Base-by-base conservation (phyloP, 2,888 invertebrate species). In the Nasonia oneida region DNA sequence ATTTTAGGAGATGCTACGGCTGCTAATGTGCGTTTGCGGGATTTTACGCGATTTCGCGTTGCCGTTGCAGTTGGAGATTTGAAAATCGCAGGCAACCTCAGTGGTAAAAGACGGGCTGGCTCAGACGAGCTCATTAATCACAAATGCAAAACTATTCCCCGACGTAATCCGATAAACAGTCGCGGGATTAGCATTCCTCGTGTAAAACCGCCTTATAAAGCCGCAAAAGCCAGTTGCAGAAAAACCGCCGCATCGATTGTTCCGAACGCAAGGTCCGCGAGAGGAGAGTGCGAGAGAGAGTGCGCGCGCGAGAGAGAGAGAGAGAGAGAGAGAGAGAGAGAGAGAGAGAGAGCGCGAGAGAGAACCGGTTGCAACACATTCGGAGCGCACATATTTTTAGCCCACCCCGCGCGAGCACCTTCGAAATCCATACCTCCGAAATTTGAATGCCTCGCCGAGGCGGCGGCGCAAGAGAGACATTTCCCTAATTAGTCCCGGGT, bases 321-420 rank as follows among this genome's bases (percentile, higher is more conserved):
- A 39, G 39, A 39, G 39, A 39, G 47, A 47, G 12, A 29, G 29
- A 1, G 29, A 29, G 29, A 29, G 39, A 6, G 39, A 39, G 39
- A 39, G 39, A 39, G 39, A 39, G 47, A 47, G 12, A 47, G 47
- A 2, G 42, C 1, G 10, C 12, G 23, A 18, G 57, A 18, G 57
- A 73, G 42, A 81, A 81, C 81, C 81, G 81, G 81, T 81, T 73
- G 61, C 50, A 61, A 57, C 50, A 33, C 53, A 29, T 73, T 57
- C 50, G 37, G 15, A 5, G 53, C 6, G 2, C n/a, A 81, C 74
- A 42, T 74, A 81, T 74, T 74, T 81, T 74, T 74, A 64, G 61
- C 61, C 42, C n/a, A 64, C 10, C 42, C 23, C 23, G 37, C 29
- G 29, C 37, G 37, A 12, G 15, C 10, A 79, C 47, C 37, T 79